Evolutionary conservation across 2,888 invertebrate species (phyloP).

Genomic region (Epinotia ramella): DNA sequence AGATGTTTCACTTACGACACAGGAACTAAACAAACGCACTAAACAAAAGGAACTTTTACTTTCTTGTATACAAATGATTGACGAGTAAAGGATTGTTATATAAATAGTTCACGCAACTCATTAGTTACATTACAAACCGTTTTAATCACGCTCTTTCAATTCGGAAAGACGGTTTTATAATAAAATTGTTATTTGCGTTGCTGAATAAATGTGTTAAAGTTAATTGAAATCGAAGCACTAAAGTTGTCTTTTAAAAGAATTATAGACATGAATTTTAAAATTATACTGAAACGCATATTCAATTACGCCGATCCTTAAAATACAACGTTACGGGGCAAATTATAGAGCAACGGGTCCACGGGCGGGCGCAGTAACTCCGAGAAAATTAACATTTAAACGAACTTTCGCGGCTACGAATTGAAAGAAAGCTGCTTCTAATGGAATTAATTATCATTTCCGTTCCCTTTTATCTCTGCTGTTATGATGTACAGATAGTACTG

Average conservation of each 20-base stretch:
- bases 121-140: constrained; percentile 1
- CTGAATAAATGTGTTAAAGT: neutral
- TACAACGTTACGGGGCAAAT: constrained; percentile 48
- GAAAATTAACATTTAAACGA: constrained; percentile 64
- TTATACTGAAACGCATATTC: constrained; percentile 25
- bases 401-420: constrained; percentile 50
- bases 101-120: constrained; percentile 16
- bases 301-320: constrained; percentile 33
- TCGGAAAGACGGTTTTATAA: neutral
- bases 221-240: constrained; percentile 12
- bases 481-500: constrained; percentile 38
- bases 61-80: constrained; percentile 26
- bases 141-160: constrained; percentile 22
- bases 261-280: neutral
- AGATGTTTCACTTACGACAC: constrained; percentile 33
- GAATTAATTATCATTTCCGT: constrained; percentile 48
- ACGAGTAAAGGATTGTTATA: constrained; percentile 9
- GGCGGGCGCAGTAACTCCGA: constrained; percentile 49
- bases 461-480: constrained; percentile 41
- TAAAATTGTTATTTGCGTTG: neutral
- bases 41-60: constrained; percentile 29
- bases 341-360: constrained; percentile 41
- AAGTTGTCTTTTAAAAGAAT: constrained; percentile 11
- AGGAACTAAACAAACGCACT: constrained; percentile 36
- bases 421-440: constrained; percentile 53